phyloP scores from a whole-genome alignment of 1,140 invertebrate species.

The Aphelinus certus region DNA sequence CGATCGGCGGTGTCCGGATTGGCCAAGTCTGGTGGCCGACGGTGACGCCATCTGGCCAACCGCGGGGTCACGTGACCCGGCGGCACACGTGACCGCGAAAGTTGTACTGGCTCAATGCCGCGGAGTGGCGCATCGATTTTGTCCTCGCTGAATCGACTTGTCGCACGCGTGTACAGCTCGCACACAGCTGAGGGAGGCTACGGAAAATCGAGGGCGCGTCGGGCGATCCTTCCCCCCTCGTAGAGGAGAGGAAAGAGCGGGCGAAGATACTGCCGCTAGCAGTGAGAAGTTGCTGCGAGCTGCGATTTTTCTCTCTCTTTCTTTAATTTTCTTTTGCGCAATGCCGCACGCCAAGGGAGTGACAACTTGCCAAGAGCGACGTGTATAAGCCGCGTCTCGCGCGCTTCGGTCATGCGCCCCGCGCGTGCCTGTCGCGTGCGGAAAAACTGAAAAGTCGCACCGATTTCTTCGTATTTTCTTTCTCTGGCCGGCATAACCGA shows the following conservation, averaged over 20 bases:
- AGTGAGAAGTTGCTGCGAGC: not conserved
- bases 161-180: not conserved
- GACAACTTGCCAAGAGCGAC: slow-evolving; percentile 14
- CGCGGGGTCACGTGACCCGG: no score
- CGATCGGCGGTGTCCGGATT: no score
- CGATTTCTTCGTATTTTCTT: not conserved
- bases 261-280: slow-evolving; percentile 33
- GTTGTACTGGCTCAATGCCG: no score
- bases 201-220: slow-evolving; percentile 30
- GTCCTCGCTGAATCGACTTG: slow-evolving; percentile 10
- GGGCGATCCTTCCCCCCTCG: slow-evolving; percentile 26
- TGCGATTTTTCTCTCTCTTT: slow-evolving; percentile 7
- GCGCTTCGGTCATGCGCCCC: not conserved
- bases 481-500: not conserved
- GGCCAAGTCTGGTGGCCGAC: no score
- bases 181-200: slow-evolving; percentile 2
- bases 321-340: not conserved
- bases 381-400: not conserved
- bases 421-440: not conserved
- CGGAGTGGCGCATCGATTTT: not conserved
- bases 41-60: no score
- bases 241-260: slow-evolving; percentile 31
- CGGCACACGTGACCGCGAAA: no score
- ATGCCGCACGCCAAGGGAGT: slow-evolving; percentile 9
- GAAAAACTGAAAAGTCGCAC: not conserved